These are phyloP conservation scores for Megaceryle torquata DNA, from an alignment of 2,113 vertebrate genomes.

Conservation along the genomic window DNA sequence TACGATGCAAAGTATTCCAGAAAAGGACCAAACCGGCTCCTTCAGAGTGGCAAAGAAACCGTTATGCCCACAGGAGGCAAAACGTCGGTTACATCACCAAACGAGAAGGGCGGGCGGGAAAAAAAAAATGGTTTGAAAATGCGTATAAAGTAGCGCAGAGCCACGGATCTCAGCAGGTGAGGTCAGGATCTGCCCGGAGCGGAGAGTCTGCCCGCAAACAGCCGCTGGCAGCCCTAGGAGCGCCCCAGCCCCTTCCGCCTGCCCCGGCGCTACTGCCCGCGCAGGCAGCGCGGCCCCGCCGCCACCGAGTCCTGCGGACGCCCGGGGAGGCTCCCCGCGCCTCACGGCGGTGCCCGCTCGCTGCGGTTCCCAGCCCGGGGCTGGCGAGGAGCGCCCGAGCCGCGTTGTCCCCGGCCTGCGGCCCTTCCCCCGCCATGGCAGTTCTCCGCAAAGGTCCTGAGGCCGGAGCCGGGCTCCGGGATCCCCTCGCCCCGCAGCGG, in stretches of 20 bases:
- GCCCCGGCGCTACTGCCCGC: background rate
- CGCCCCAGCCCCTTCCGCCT: too few relatives aligned
- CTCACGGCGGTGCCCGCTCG: background rate
- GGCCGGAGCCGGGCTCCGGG: background rate
- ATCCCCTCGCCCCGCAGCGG: background rate
- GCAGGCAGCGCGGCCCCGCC: background rate
- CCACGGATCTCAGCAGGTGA: accelerated
- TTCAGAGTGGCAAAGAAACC: background rate
- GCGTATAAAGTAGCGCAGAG: background rate
- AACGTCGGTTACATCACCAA: accelerated
- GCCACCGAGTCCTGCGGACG: background rate
- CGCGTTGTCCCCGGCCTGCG: background rate
- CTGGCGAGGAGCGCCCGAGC: background rate
- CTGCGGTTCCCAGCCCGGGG: background rate
- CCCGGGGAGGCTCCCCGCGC: background rate
- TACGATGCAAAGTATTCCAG: background rate
- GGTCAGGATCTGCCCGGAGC: accelerated
- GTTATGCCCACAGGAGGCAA: accelerated
- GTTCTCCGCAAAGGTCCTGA: background rate
- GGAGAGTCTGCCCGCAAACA: accelerated
- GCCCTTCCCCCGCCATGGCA: background rate
- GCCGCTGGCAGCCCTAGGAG: accelerated
- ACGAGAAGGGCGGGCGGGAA: too few relatives aligned
- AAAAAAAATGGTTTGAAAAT: too few relatives aligned
- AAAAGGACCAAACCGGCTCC: background rate